phyloP scores from a whole-genome alignment of 2,888 invertebrate species.

The Trichacis sp. region DNA sequence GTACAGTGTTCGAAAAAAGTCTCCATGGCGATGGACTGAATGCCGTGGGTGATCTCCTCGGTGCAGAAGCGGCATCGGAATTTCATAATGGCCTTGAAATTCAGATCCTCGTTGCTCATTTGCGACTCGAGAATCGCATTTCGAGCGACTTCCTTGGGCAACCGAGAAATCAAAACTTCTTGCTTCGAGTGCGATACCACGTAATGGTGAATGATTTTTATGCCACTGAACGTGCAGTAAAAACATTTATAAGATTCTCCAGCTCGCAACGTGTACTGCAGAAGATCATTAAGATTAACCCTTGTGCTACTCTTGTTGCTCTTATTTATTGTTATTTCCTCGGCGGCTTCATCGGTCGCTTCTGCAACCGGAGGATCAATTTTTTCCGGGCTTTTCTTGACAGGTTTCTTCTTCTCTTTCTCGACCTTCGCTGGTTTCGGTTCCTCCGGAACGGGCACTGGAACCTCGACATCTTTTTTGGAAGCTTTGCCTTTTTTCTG shows the following conservation, averaged over 20 bases:
- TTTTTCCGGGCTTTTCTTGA: not conserved
- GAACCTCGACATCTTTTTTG: slow-evolving; percentile 8
- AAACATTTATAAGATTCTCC: slow-evolving; percentile 72
- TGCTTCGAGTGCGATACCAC: slow-evolving; percentile 74
- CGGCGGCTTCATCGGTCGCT: too few relatives aligned
- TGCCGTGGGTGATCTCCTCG: slow-evolving; percentile 47
- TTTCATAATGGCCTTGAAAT: slow-evolving; percentile 41
- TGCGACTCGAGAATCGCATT: slow-evolving; percentile 73
- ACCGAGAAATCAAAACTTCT: slow-evolving; percentile 77
- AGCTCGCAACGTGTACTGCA: slow-evolving; percentile 54
- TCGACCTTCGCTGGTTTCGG: not conserved
- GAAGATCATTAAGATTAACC: slow-evolving; percentile 43
- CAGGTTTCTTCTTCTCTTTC: slow-evolving; percentile 21
- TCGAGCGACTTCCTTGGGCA: slow-evolving; percentile 71
- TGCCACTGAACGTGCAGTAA: slow-evolving; percentile 73
- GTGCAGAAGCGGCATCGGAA: slow-evolving; percentile 63
- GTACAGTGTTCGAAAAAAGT: slow-evolving; percentile 80
- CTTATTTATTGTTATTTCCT: slow-evolving; percentile 70
- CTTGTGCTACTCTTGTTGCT: slow-evolving; percentile 60
- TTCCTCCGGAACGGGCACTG: slow-evolving; percentile 10
- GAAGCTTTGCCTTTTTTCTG: slow-evolving; percentile 48
- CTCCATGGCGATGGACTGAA: slow-evolving; percentile 52
- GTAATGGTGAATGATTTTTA: slow-evolving; percentile 77
- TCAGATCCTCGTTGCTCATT: slow-evolving; percentile 60
- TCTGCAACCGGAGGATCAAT: too few relatives aligned